Conservation (phyloP, 2,888 invertebrate genomes). For the Diabrotica balteata region DNA sequence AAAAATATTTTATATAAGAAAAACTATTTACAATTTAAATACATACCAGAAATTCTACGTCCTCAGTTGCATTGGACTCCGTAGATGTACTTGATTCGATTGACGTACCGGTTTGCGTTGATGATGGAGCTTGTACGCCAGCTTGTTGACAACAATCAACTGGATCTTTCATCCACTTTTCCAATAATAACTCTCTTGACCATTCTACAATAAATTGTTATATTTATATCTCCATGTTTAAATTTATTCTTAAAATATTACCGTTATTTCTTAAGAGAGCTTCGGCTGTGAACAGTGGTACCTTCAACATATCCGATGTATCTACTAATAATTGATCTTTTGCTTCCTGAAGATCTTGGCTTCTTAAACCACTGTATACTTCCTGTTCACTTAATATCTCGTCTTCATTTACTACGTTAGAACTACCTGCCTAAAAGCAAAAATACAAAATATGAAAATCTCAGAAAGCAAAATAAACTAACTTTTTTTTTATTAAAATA, state of each 20-base stretch:
- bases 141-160: slow-evolving; percentile 70
- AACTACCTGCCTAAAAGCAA: slow-evolving; percentile 58
- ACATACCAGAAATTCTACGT: slow-evolving; percentile 54
- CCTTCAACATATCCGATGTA: slow-evolving; percentile 74
- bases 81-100: slow-evolving; percentile 56
- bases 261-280: slow-evolving; percentile 72
- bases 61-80: slow-evolving; percentile 48
- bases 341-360: slow-evolving; percentile 74
- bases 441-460: background rate
- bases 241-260: slow-evolving; percentile 45
- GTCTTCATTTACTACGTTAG: slow-evolving; percentile 63
- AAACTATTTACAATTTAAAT: background rate
- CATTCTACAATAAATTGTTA: slow-evolving; percentile 63
- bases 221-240: too few species aligned
- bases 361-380: slow-evolving; percentile 68
- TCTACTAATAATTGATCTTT: slow-evolving; percentile 74
- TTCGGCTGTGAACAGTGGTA: slow-evolving; percentile 74
- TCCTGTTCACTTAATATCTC: slow-evolving; percentile 62
- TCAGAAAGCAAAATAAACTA: too few species aligned
- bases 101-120: slow-evolving; percentile 58
- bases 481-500: too few species aligned
- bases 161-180: slow-evolving; percentile 73
- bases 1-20: background rate
- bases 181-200: slow-evolving; percentile 70
- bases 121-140: slow-evolving; percentile 69